Conservation (phyloP, 2,888 invertebrate genomes). For the Elmis aenea region DNA sequence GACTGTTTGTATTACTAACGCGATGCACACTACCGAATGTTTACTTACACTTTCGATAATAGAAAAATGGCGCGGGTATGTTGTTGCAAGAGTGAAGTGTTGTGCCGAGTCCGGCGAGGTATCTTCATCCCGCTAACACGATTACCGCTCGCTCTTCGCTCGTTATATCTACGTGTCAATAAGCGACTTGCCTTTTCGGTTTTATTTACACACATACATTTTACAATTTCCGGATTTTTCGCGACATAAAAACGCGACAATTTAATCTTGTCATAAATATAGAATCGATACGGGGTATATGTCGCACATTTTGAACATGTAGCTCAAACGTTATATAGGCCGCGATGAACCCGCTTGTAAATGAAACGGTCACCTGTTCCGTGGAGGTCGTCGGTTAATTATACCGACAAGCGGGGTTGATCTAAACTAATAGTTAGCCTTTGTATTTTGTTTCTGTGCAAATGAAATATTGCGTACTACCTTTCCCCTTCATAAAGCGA, state of each 20-base stretch:
- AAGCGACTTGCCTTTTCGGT: slow-evolving; percentile 12
- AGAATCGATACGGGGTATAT: slow-evolving; percentile 14
- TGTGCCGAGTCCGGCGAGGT: slow-evolving; percentile 17
- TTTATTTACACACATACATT: slow-evolving; percentile 15
- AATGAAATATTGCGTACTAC: slow-evolving; percentile 16
- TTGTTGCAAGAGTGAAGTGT: slow-evolving; percentile 39
- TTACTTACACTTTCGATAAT: slow-evolving; percentile 46
- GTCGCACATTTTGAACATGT: not conserved
- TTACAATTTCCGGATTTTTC: slow-evolving; percentile 29
- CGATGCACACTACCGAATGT: slow-evolving; percentile 40
- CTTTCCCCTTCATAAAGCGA: slow-evolving; percentile 9
- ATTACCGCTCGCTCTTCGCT: slow-evolving; percentile 22
- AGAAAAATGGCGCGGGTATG: slow-evolving; percentile 40
- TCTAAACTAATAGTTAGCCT: slow-evolving; percentile 14
- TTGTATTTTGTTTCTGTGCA: slow-evolving; percentile 11
- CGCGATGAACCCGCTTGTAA: slow-evolving; percentile 10
- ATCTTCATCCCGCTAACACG: slow-evolving; percentile 29
- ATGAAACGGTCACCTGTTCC: slow-evolving; percentile 16
- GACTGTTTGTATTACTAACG: slow-evolving; percentile 42
- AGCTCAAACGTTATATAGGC: slow-evolving; percentile 1
- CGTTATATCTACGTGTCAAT: slow-evolving; percentile 11
- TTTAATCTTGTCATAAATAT: slow-evolving; percentile 17
- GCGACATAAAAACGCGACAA: slow-evolving; percentile 26
- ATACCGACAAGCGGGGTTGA: slow-evolving; percentile 19
- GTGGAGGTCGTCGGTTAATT: slow-evolving; percentile 21